Conservation (phyloP, 2,797 vertebrate species). For the Dromococcyx pavoninus region DNA sequence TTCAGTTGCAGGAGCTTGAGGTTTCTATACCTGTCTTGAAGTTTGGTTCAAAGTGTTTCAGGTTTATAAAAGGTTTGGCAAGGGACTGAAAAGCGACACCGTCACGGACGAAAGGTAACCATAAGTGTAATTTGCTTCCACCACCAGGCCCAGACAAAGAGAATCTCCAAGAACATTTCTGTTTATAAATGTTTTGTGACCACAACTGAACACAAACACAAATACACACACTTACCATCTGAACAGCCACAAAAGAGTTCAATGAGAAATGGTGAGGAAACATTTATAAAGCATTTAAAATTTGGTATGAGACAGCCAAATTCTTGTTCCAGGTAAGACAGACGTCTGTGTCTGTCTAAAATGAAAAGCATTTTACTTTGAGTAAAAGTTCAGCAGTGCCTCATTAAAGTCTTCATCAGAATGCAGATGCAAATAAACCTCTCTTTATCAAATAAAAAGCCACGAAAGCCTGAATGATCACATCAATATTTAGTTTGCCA, state of each 20-base stretch:
- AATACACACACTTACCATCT: neutral
- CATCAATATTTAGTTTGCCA: neutral
- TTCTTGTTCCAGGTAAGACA: neutral
- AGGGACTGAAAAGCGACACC: neutral
- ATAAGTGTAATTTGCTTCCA: neutral
- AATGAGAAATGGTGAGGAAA: neutral
- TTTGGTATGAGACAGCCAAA: neutral
- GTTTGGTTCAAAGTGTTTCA: neutral
- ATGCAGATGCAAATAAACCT: neutral
- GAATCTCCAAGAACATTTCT: neutral
- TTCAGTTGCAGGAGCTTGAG: neutral
- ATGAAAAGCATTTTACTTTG: neutral
- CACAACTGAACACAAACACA: neutral
- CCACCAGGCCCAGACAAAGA: neutral
- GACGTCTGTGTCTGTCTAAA: neutral
- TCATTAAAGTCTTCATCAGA: neutral
- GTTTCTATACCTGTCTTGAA: neutral
- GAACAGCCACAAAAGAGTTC: neutral
- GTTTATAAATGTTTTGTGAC: neutral
- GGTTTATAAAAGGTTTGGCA: neutral
- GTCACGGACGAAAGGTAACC: neutral
- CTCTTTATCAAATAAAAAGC: neutral
- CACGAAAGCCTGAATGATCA: neutral
- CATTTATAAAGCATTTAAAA: neutral
- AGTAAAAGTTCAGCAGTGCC: neutral